Percentiles rank a stretch among this genome's conserved stretches.
Evolutionary conservation across 2,888 invertebrate species (phyloP).

Genomic region (Acanthosepion lycidas): DNA sequence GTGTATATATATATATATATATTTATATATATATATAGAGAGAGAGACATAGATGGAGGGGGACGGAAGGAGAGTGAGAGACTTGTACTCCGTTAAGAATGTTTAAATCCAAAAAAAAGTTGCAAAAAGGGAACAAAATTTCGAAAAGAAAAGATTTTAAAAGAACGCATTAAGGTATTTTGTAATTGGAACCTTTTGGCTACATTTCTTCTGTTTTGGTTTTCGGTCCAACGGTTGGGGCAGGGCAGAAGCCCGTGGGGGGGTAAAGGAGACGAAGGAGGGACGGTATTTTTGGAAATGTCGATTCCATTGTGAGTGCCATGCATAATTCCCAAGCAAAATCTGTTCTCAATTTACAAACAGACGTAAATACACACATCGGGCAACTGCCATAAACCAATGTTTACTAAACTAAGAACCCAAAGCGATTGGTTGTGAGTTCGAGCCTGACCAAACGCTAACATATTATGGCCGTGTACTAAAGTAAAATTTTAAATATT

Average conservation of each 20-base stretch:
- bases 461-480: background rate
- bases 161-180: background rate
- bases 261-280: background rate
- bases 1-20: too few relatives aligned
- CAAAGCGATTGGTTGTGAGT: background rate
- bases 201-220: conserved; percentile 7
- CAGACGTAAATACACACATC: background rate
- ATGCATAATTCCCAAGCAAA: background rate
- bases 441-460: background rate
- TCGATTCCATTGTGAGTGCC: background rate
- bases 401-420: background rate
- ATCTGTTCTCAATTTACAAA: background rate
- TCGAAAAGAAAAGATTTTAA: background rate
- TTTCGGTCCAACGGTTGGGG: background rate
- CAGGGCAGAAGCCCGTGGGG: background rate
- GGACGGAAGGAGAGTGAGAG: background rate
- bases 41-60: background rate
- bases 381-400: background rate
- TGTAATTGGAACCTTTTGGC: background rate
- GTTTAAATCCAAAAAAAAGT: background rate
- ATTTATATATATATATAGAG: background rate
- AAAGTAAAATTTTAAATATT: background rate
- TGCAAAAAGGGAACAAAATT: background rate
- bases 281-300: background rate
- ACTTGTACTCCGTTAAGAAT: background rate